These are phyloP conservation scores for Dendrolimus kikuchii DNA, from an alignment of 1,140 invertebrate genomes.

Conservation along the genomic window DNA sequence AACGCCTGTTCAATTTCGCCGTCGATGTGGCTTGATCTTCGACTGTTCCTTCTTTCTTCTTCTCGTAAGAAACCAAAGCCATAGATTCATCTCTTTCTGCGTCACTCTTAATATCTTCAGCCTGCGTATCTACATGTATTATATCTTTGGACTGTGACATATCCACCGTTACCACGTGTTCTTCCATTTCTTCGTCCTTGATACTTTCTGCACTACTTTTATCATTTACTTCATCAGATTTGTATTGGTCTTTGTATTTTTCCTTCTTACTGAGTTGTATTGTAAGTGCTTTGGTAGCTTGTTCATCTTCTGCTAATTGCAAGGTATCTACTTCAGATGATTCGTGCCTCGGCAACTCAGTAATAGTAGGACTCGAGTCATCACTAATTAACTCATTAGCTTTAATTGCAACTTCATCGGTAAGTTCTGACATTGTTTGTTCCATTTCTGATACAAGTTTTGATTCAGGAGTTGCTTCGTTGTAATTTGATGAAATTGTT, in stretches of 20 bases:
- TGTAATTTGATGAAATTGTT: too few species aligned
- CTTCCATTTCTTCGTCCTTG: slow-evolving; percentile 9
- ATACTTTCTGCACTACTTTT: background rate
- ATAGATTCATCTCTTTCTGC: background rate
- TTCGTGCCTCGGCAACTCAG: background rate
- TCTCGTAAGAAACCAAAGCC: too few species aligned
- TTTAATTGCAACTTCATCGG: background rate
- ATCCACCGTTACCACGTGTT: slow-evolving; percentile 8
- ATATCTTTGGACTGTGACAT: background rate
- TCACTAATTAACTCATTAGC: slow-evolving; percentile 12
- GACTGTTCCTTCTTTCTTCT: background rate
- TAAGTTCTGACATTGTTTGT: too few species aligned
- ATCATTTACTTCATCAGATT: background rate
- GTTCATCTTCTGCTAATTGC: slow-evolving; percentile 13
- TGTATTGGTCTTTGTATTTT: background rate
- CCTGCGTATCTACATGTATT: background rate
- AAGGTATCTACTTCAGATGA: slow-evolving; percentile 4
- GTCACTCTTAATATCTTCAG: background rate
- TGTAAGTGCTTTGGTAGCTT: slow-evolving; percentile 9
- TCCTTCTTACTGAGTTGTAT: slow-evolving; percentile 1
- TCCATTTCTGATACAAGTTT: too few species aligned
- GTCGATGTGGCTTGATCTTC: slow-evolving; percentile 1
- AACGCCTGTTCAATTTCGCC: slow-evolving; percentile 4
- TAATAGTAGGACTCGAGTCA: background rate
- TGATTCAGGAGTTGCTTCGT: too few species aligned